Evolutionary conservation across 2,113 vertebrate species (phyloP), one percentile per base, ranked within the genome.

Genomic region (Scortum barcoo): DNA sequence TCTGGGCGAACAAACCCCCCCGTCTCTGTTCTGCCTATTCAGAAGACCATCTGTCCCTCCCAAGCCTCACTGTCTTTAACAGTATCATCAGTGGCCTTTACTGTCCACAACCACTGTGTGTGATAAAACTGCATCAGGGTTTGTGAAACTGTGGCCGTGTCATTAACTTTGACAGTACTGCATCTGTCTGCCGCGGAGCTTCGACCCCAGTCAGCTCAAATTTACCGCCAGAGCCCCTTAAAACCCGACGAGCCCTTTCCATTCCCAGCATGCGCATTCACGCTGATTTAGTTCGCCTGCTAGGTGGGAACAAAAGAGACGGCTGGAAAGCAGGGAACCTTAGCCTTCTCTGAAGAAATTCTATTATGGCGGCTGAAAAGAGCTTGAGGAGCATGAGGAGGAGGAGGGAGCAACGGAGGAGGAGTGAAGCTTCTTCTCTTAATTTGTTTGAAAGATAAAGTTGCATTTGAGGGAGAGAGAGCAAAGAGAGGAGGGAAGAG

Each of bases 321-420:
- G 11, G 69, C 73, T 88, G 86, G 81, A 88, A 66, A 63, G 80
- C 50, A 51, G 72, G 83, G 76, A 66, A 79, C 62, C 72, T 74
- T 40, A 60, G 51, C 40, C 46, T 30, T 69, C 77, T 78, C 63
- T 68, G 67, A 75, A 86, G 81, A 84, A 81, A 88, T 38, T n/a
- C 83, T 76, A 72, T 91, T 91, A 77, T 85, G 16, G 24, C 58
- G 16, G 12, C 78, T 89, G 85, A 93, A 91, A 86, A 53, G 78
- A 72, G 28, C 50, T 26, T 40, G 7, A 56, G 65, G 53, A 65
- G 80, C 19, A 0, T 22, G 30, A 72, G 44, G 61, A 36, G 33
- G 33, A 81, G 54, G 70, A 81, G 76, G 73, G 51, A 20, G 73
- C 12, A 16, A 10, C 36, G 42, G 44, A 46, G 67, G 30, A 84